Evolutionary conservation across 2,888 invertebrate genomes (phyloP), one percentile per base, ranked within the genome.

Genomic region (Erebia ligea): DNA sequence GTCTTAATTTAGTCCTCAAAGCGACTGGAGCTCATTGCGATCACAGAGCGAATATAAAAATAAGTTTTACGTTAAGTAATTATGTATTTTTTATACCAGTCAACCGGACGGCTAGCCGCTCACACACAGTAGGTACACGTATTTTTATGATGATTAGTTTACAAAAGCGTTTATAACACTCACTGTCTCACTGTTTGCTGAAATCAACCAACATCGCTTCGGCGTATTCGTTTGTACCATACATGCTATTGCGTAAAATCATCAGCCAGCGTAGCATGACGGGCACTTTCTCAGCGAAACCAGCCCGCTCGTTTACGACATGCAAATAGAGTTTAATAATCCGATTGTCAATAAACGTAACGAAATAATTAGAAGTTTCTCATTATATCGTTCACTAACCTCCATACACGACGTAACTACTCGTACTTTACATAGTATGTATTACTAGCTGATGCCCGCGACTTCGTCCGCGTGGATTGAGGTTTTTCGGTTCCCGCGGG

Each of bases 251-350:
- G 80, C 82, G 79, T 81, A 84, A 86, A 85, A 82, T 75, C 76
- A 69, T 67, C 62, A 76, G 58, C 74, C 79, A 77, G 64, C 77
- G 78, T 80, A 83, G 83, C 86, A 83, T 83, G 80, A 83, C 86
- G 71, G 65, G 67, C 81, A 87, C 88, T 88, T 88, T 88, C 88
- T 81, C 84, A 80, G 78, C 76, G 72, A 73, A 73, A 73, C 67
- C 69, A 64, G 72, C 69, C 68, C 75, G 76, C 73, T 77, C 76
- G 74, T 72, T 73, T 71, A 76, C 74, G 73, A 76, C 75, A 76
- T 74, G 76, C 76, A 71, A 77, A 75, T 72, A 70, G 66, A 65
- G 62, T 59, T 73, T 74, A 75, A 76, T 73, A 65, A 72, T 73
- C 73, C 72, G 67, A 72, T 68, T 72, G 75, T 68, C 72, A 73